These are phyloP conservation scores for Anthoscopus minutus DNA, from an alignment of 2,113 vertebrate species.

Conservation along the genomic window DNA sequence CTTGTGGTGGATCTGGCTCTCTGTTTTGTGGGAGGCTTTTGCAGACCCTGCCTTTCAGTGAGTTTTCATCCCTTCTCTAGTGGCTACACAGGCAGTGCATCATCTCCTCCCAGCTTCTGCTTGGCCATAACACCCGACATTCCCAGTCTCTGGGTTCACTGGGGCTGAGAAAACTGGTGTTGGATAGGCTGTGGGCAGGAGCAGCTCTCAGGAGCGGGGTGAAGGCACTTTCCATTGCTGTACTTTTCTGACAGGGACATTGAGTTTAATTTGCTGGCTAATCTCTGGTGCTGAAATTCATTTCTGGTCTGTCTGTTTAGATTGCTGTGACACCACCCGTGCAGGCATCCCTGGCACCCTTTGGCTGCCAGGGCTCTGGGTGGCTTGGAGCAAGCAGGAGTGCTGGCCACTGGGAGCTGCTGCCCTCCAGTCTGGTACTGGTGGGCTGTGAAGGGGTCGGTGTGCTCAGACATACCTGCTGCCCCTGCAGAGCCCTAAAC, in stretches of 20 bases:
- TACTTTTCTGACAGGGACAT: neutral
- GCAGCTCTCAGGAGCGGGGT: accelerated
- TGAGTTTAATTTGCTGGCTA: conserved; percentile 30
- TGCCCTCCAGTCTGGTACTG: accelerated
- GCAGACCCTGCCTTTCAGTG: neutral
- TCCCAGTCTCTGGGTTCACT: accelerated
- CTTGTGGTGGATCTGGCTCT: neutral
- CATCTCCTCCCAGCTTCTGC: neutral
- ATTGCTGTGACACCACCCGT: neutral
- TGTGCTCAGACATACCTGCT: neutral
- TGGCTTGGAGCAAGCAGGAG: neutral
- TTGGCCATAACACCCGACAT: neutral
- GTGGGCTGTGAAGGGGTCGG: accelerated
- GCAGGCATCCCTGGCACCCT: neutral
- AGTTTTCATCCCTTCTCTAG: neutral
- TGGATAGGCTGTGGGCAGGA: neutral
- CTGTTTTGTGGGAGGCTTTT: neutral
- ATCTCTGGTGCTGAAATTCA: neutral
- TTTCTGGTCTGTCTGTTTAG: conserved; percentile 43
- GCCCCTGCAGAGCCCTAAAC: neutral
- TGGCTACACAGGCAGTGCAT: neutral
- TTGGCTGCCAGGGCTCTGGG: neutral
- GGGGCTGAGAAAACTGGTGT: neutral
- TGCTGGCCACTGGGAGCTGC: neutral
- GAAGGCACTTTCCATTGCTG: neutral